Base-by-base conservation (phyloP, 2,888 invertebrate genomes). In the Callinectes sapidus region DNA sequence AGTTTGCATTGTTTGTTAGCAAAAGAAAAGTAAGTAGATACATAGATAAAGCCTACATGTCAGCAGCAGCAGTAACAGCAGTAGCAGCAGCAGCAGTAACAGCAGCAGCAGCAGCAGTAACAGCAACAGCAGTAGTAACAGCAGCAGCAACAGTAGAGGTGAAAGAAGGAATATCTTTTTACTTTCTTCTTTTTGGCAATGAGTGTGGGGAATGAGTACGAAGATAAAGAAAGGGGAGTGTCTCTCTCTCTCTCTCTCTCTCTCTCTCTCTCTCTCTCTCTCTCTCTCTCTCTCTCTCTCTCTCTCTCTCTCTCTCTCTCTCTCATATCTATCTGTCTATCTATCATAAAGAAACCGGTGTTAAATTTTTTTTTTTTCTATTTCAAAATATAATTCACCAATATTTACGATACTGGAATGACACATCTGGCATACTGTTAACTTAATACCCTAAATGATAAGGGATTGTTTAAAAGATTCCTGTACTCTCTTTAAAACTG, bases 181-280 rank as follows among this genome's bases (percentile, higher is more conserved):
- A 48, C 48, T 48, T 2, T 48, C 48, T 48, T 48, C 48, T 48
- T 5, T 48, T 48, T 48, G 48, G 48, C 48, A 48, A 48, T 8
- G 48, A 48, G 48, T 48, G 48, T 48, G 48, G 48, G 8, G 48
- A 8, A 5, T 48, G 48, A 48, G 48, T 48, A 48, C 48, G 48
- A 48, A 48, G 8, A 48, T 48, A 48, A 48, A 5, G 48, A 10
- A 48, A 48, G 48, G 8, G 48, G 48, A 5, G 48, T 81, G 35
- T 81, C 81, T 81, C 81, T 81, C 81, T 81, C 81, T 81, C 81
- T 81, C 81, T 81, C 81, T 81, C 81, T 81, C 81, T 81, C 81
- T 81, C 81, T 81, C 81, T 81, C 81, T 81, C 77, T 81, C 77
- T 81, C 77, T 81, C 77, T 81, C 77, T 81, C 77, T 81, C 77